These are phyloP conservation scores for Pogona vitticeps DNA, from an alignment of 2,113 vertebrate species.

Conservation along the genomic window DNA sequence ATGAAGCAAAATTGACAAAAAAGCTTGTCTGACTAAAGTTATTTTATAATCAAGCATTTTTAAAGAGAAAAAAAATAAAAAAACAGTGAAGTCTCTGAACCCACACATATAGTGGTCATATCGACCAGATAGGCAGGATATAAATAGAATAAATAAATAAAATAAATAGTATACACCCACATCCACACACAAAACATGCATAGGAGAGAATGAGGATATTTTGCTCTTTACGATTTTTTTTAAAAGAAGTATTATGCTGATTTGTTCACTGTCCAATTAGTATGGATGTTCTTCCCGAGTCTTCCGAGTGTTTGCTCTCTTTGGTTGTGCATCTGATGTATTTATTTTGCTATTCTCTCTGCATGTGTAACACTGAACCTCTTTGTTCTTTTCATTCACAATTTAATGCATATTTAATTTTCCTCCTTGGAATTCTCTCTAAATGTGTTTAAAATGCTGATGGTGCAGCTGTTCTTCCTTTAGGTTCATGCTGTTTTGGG, in stretches of 20 bases:
- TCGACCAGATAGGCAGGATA: too few relatives aligned
- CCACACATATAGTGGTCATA: too few relatives aligned
- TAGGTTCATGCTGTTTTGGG: neutral
- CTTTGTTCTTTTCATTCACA: conserved; percentile 64
- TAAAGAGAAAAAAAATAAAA: neutral
- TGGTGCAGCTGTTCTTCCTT: conserved; percentile 40
- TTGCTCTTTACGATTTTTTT: neutral
- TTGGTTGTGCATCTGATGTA: conserved; percentile 54
- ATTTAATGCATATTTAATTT: conserved; percentile 62
- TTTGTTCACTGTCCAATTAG: conserved; percentile 39
- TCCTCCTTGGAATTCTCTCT: conserved; percentile 52
- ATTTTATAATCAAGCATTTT: neutral
- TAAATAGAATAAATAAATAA: too few relatives aligned
- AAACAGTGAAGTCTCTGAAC: too few relatives aligned
- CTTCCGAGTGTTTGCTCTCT: conserved; percentile 62
- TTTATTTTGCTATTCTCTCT: conserved; percentile 59
- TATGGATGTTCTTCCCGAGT: conserved; percentile 30
- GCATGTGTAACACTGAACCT: conserved; percentile 55
- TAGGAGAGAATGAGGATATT: neutral
- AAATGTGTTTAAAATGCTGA: conserved; percentile 54
- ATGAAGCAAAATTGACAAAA: neutral
- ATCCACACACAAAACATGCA: neutral
- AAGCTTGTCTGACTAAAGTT: neutral
- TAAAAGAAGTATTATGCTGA: neutral
- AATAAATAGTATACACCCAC: neutral